These are phyloP conservation scores for Cynodonichthys magdalenae DNA, from an alignment of 2,797 vertebrate species.

Conservation along the genomic window DNA sequence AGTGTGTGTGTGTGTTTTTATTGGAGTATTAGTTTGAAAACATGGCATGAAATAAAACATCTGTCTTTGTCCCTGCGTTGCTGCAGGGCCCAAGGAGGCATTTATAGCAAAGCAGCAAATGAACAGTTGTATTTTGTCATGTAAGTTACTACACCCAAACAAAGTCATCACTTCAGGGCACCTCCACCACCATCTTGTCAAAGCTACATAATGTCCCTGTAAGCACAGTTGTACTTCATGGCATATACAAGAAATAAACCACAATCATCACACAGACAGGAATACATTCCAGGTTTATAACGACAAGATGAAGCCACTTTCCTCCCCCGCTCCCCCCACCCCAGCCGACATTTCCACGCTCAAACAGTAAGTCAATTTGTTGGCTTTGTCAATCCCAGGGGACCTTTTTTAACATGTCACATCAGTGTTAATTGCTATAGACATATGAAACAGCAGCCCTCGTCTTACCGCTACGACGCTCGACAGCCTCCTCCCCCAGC, in stretches of 20 bases:
- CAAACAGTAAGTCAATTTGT: conserved; percentile 78
- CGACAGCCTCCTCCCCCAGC: conserved; percentile 58
- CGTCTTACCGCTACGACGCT: conserved; percentile 42
- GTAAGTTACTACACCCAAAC: conserved; percentile 73
- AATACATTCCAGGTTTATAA: conserved; percentile 70
- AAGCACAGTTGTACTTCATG: conserved; percentile 67
- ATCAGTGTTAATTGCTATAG: conserved; percentile 79
- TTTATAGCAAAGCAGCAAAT: conserved; percentile 72
- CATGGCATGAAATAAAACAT: conserved; percentile 77
- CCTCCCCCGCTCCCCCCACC: too few species aligned
- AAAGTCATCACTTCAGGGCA: conserved; percentile 73
- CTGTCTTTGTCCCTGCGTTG: conserved; percentile 69
- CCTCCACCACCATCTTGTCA: conserved; percentile 53
- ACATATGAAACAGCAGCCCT: conserved; percentile 70
- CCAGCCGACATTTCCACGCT: conserved; percentile 50
- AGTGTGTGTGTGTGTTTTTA: conserved; percentile 23
- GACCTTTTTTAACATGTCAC: conserved; percentile 75
- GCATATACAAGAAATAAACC: conserved; percentile 62
- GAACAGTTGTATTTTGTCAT: conserved; percentile 74
- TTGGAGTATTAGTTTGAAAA: conserved; percentile 57
- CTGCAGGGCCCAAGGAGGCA: conserved; percentile 68
- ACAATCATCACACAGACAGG: conserved; percentile 63
- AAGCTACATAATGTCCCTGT: conserved; percentile 60
- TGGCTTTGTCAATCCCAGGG: conserved; percentile 74
- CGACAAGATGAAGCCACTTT: conserved; percentile 65